Conservation (phyloP, 2,888 invertebrate species). For the Spodoptera picta region DNA sequence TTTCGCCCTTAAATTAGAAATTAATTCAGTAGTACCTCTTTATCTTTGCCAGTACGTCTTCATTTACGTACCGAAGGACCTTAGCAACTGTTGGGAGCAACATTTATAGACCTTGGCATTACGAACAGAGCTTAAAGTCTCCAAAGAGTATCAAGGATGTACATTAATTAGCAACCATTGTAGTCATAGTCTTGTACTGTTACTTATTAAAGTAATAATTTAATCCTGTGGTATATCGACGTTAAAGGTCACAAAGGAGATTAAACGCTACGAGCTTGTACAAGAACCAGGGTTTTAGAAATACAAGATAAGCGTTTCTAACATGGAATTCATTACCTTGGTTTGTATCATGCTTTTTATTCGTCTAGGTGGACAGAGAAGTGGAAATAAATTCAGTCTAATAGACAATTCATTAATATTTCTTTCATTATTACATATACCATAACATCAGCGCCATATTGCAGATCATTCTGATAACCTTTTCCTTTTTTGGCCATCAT, state of each 20-base stretch:
- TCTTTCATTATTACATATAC: too few relatives aligned
- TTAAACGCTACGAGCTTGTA: slow-evolving; percentile 27
- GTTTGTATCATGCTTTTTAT: neutral
- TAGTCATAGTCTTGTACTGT: slow-evolving; percentile 13
- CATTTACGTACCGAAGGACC: slow-evolving; percentile 19
- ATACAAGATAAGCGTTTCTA: slow-evolving; percentile 18
- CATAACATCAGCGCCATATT: too few relatives aligned
- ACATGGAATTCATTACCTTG: slow-evolving; percentile 10
- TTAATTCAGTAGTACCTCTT: slow-evolving; percentile 55
- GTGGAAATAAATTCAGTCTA: too few relatives aligned
- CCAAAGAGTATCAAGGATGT: slow-evolving; percentile 6
- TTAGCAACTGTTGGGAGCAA: slow-evolving; percentile 19
- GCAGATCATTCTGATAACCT: too few relatives aligned
- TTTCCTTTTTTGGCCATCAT: too few relatives aligned
- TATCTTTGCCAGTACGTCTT: slow-evolving; percentile 18
- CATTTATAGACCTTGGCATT: slow-evolving; percentile 25
- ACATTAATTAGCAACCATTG: slow-evolving; percentile 13
- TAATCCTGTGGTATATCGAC: slow-evolving; percentile 35
- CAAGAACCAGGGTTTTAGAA: slow-evolving; percentile 25
- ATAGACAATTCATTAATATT: too few relatives aligned
- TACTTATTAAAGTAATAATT: slow-evolving; percentile 40
- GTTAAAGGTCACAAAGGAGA: slow-evolving; percentile 30
- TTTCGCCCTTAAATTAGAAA: slow-evolving; percentile 56
- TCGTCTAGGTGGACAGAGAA: too few relatives aligned
- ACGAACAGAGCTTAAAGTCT: slow-evolving; percentile 12